Evolutionary conservation across 2,113 vertebrate genomes (phyloP).

Genomic region (Nycticryphes semicollaris): DNA sequence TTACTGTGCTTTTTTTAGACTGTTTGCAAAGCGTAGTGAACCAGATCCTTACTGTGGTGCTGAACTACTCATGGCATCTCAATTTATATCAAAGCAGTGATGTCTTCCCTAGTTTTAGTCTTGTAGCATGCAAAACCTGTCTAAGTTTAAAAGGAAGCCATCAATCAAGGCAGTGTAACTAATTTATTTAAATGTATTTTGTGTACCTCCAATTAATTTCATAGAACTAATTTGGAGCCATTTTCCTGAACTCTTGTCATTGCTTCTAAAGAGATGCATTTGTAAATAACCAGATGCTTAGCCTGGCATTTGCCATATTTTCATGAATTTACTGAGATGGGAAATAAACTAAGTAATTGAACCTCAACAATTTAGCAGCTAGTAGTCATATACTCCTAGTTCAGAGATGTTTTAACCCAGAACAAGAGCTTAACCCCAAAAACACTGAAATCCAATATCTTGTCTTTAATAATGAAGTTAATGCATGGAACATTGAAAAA

Average conservation of each 20-base stretch:
- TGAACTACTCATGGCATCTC: neutral
- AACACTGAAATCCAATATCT: neutral
- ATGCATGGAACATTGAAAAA: neutral
- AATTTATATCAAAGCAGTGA: neutral
- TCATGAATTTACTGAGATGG: neutral
- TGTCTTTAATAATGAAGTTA: slow-evolving; percentile 33
- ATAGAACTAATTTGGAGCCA: neutral
- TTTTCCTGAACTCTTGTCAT: neutral
- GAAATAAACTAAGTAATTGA: neutral
- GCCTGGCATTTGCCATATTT: neutral
- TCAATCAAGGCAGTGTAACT: neutral
- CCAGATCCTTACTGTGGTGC: neutral
- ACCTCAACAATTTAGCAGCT: neutral
- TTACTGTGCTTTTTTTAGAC: neutral
- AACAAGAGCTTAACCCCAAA: neutral
- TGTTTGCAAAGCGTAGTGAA: neutral
- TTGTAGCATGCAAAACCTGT: neutral
- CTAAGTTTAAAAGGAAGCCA: neutral
- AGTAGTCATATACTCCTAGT: neutral
- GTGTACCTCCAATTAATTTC: neutral
- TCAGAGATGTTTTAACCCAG: neutral
- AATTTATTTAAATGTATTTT: neutral
- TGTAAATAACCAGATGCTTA: neutral
- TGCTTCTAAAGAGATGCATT: neutral
- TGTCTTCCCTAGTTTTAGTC: neutral